Conservation (phyloP, 2,113 vertebrate genomes). For the Rhabdomys dilectus region DNA sequence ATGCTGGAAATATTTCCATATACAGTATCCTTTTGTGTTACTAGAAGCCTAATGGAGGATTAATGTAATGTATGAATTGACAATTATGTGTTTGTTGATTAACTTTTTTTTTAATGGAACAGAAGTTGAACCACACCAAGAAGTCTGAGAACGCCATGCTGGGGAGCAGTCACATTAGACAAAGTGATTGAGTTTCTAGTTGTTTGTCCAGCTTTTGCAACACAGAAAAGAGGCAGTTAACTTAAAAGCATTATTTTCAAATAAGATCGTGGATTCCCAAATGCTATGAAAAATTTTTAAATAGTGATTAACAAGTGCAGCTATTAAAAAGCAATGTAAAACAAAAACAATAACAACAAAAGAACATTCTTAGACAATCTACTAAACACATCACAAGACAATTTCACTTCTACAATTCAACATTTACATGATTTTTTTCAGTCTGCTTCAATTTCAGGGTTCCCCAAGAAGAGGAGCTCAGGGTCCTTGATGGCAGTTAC, state of each 20-base stretch:
- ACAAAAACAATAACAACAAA: not conserved
- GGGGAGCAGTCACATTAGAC: not conserved
- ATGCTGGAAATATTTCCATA: not conserved
- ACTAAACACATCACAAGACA: not conserved
- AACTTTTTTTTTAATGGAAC: not conserved
- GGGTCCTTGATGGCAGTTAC: not conserved
- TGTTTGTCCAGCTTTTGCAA: not conserved
- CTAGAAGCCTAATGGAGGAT: not conserved
- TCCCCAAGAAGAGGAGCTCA: not conserved
- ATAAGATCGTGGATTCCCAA: not conserved
- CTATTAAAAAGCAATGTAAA: not conserved
- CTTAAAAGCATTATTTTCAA: not conserved
- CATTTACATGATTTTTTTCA: not conserved
- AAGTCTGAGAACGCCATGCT: not conserved
- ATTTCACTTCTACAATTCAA: not conserved
- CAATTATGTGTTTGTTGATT: not conserved
- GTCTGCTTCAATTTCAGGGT: not conserved
- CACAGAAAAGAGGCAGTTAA: not conserved
- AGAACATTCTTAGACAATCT: not conserved
- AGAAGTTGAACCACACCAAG: not conserved
- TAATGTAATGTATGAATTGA: not conserved
- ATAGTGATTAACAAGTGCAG: not conserved
- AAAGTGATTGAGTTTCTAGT: not conserved
- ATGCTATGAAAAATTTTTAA: not conserved
- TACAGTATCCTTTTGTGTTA: not conserved